Percentiles rank a stretch among this genome's conserved stretches.
phyloP scores from a whole-genome alignment of 2,797 vertebrate species.

The Lutjanus argentimaculatus region DNA sequence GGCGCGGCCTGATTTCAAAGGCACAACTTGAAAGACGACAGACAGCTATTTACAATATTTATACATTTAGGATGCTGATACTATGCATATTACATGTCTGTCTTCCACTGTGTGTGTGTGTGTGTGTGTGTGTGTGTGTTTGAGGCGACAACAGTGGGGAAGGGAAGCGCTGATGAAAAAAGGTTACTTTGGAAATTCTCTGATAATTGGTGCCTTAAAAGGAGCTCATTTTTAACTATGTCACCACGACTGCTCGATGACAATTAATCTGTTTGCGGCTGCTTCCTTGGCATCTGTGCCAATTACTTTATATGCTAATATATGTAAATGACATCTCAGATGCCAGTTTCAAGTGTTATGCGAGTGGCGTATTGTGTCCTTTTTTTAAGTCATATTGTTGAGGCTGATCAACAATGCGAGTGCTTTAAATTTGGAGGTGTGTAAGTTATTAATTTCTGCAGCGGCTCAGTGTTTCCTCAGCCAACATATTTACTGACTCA shows the following conservation, averaged over 20 bases:
- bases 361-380: slow-evolving; percentile 77
- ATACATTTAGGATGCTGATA: slow-evolving; percentile 79
- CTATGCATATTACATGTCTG: slow-evolving; percentile 63
- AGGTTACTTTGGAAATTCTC: slow-evolving; percentile 87
- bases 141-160: slow-evolving; percentile 50
- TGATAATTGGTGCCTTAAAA: slow-evolving; percentile 90
- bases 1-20: slow-evolving; percentile 74
- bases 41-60: slow-evolving; percentile 83
- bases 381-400: slow-evolving; percentile 74
- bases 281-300: slow-evolving; percentile 90
- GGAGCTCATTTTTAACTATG: slow-evolving; percentile 89
- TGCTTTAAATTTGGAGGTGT: slow-evolving; percentile 68
- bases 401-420: slow-evolving; percentile 72
- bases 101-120: slow-evolving; percentile 48
- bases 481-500: slow-evolving; percentile 4
- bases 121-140: slow-evolving; percentile 31
- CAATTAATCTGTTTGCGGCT: slow-evolving; percentile 90
- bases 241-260: slow-evolving; percentile 88
- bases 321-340: slow-evolving; percentile 90
- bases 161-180: slow-evolving; percentile 77
- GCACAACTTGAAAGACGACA: slow-evolving; percentile 73
- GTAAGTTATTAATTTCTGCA: slow-evolving; percentile 46
- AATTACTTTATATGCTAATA: slow-evolving; percentile 92
- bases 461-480: slow-evolving; percentile 15
- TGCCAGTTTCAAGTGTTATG: slow-evolving; percentile 86